Evolutionary conservation across 2,113 vertebrate genomes (phyloP).

Genomic region (Eclectus roratus): DNA sequence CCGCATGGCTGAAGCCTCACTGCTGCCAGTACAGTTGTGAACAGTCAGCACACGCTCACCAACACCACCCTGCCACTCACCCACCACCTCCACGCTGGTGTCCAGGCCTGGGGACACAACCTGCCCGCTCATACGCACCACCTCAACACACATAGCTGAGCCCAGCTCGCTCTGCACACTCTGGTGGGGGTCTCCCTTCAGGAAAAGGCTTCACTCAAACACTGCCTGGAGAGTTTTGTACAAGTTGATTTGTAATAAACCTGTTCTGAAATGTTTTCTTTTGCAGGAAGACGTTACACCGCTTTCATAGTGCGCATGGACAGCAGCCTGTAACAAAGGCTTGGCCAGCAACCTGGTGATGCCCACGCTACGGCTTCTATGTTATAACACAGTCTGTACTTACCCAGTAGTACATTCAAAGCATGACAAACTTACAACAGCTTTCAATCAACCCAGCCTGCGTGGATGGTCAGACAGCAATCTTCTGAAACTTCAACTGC

Average conservation of each 20-base stretch:
- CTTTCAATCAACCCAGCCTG: not conserved
- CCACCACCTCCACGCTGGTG: not conserved
- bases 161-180: not conserved
- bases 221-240: not conserved
- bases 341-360: not conserved
- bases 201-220: not conserved
- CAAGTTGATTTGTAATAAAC: not conserved
- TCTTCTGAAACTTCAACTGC: not conserved
- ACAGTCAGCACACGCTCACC: not conserved
- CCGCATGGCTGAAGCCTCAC: rapidly evolving
- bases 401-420: not conserved
- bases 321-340: not conserved
- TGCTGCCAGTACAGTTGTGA: not conserved
- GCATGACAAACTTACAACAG: not conserved
- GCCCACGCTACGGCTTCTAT: not conserved
- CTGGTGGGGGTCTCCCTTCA: not conserved
- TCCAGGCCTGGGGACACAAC: rapidly evolving
- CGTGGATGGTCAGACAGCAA: not conserved
- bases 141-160: not conserved
- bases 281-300: not conserved
- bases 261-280: not conserved
- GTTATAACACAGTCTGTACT: not conserved
- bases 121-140: not conserved
- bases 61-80: not conserved
- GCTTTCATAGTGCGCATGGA: not conserved